Evolutionary conservation across 2,888 invertebrate genomes (phyloP), one percentile per base, ranked within the genome.

Genomic region (Diaprepes abbreviatus): DNA sequence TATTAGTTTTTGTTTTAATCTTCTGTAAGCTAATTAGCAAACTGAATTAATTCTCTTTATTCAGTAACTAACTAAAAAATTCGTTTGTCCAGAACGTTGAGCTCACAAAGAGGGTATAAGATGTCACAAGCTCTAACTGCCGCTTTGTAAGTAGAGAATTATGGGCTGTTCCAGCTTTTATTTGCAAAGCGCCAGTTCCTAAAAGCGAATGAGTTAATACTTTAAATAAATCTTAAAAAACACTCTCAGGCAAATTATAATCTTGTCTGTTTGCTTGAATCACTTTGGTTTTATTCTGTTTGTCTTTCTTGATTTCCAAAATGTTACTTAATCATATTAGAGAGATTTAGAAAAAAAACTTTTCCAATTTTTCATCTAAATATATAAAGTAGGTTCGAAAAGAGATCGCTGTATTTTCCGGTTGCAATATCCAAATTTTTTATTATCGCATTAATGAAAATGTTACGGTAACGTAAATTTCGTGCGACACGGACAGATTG

Each of bases 61-160:
- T 52, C 52, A 16, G 52, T 33, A 17, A 33, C 52, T 17, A 17
- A 33, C 33, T 33, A 52, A 52, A 52, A 52, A 52, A 52, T 52
- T 12, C 10, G 52, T 16, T 52, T 31, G 17, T 33, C 66, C 58
- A 66, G 73, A 66, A 9, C 17, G 40, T 17, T 40, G 40, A 40
- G 40, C 17, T 40, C 40, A 40, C 40, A 40, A 40, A 17, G 40
- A 9, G 17, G 14, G 40, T 9, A 40, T 40, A 40, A 40, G 72
- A 73, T 71, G 73, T 73, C 71, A 70, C 71, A 70, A 71, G 72
- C 38, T 21, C 19, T 9, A 24, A 24, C 21, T n/a, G 24, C 14
- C 57, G 19, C 45, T 60, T 60, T 60, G 24, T 43, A 16, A 60
- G 60, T 45, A n/a, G 60, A 60, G 60, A 60, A 60, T 60, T 60